Conservation (phyloP, 2,113 vertebrate species). For the Bostrychus sinensis region DNA sequence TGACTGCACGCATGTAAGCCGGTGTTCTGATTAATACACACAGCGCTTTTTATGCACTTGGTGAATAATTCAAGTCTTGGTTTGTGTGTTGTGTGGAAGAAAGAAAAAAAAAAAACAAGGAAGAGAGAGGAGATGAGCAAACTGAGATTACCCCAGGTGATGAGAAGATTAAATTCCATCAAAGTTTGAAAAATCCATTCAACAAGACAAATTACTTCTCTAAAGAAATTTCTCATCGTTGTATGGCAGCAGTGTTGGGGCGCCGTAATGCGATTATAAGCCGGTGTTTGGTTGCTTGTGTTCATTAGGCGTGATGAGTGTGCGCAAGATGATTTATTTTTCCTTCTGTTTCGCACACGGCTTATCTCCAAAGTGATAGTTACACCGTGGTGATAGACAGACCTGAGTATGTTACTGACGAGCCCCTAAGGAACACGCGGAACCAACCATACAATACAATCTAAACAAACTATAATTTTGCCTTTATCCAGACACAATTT, state of each 20-base stretch:
- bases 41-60: constrained; percentile 40
- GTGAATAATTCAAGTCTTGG: constrained; percentile 30
- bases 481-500: constrained; percentile 34
- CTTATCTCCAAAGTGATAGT: constrained; percentile 34
- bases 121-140: constrained; percentile 15
- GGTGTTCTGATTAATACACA: constrained; percentile 18
- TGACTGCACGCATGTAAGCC: constrained; percentile 1
- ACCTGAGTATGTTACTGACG: constrained; percentile 36
- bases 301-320: constrained; percentile 41
- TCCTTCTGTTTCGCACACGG: constrained; percentile 7
- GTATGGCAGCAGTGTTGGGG: constrained; percentile 9
- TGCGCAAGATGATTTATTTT: constrained; percentile 41
- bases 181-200: constrained; percentile 35
- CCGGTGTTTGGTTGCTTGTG: constrained; percentile 37
- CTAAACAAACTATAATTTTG: constrained; percentile 2
- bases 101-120: neutral
- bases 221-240: constrained; percentile 57
- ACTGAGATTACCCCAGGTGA: constrained; percentile 40
- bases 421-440: constrained; percentile 26
- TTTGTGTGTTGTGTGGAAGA: neutral
- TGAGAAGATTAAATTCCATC: constrained; percentile 51
- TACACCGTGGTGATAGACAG: constrained; percentile 21
- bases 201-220: constrained; percentile 51
- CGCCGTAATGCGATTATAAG: constrained; percentile 38
- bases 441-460: constrained; percentile 1